Evolutionary conservation across 2,888 invertebrate species (phyloP).

Genomic region (Agrotis exclamationis): DNA sequence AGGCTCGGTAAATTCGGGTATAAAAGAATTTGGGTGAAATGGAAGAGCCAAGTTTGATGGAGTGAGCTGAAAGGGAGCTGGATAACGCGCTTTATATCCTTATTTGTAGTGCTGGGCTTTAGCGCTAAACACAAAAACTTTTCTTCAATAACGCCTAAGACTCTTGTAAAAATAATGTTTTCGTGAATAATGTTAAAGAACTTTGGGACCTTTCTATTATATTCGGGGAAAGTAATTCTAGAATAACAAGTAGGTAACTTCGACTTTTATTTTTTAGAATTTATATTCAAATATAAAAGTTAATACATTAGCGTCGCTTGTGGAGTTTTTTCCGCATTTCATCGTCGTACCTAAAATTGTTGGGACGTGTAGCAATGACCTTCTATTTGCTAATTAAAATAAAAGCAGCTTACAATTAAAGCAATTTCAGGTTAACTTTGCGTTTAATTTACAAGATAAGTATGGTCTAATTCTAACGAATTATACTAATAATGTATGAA

Average conservation of each 20-base stretch:
- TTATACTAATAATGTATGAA: background rate
- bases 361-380: background rate
- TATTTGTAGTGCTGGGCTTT: conserved; percentile 56
- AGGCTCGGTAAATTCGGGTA: conserved; percentile 78
- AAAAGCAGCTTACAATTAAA: background rate
- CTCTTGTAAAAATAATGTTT: conserved; percentile 55
- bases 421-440: background rate
- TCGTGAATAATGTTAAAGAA: conserved; percentile 39
- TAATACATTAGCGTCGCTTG: conserved; percentile 15
- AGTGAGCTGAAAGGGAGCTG: conserved; percentile 52
- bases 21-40: conserved; percentile 64
- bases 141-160: conserved; percentile 49
- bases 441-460: background rate
- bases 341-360: background rate
- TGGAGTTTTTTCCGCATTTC: conserved; percentile 5
- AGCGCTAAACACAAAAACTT: conserved; percentile 59
- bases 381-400: background rate
- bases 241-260: conserved; percentile 41
- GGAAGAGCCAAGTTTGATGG: conserved; percentile 66
- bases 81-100: conserved; percentile 59
- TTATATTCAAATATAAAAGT: conserved; percentile 38
- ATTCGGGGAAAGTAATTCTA: conserved; percentile 46
- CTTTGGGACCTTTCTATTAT: conserved; percentile 49
- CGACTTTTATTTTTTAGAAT: conserved; percentile 15
- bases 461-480: background rate